A percentile compares a stretch with the other conserved stretches of the same genome.
These are phyloP conservation scores for Leptinotarsa lineolata DNA, from an alignment of 1,140 invertebrate species.

Conservation along the genomic window DNA sequence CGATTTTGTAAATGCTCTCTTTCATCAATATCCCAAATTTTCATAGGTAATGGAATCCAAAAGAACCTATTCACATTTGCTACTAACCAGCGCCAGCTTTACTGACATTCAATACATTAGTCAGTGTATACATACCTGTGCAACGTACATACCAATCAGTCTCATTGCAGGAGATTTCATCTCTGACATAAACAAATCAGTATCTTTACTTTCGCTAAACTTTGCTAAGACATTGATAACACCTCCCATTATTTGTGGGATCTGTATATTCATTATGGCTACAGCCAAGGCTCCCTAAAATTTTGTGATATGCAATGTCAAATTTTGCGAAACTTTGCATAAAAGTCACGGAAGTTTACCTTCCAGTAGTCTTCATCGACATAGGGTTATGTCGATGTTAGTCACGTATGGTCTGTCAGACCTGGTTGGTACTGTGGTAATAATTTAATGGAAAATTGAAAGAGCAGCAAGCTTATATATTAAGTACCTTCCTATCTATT, in stretches of 20 bases:
- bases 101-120: conserved; percentile 9
- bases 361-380: neutral
- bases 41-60: no score
- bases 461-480: neutral
- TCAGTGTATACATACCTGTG: conserved; percentile 65
- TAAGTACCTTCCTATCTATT: no score
- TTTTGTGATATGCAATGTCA: conserved; percentile 3
- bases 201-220: conserved; percentile 57
- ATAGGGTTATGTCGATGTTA: no score
- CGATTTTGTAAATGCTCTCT: no score
- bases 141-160: conserved; percentile 68
- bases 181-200: conserved; percentile 62
- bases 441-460: neutral
- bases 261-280: conserved; percentile 80
- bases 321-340: neutral
- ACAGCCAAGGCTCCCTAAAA: conserved; percentile 78
- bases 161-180: conserved; percentile 69
- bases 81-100: conserved; percentile 21
- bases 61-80: no score
- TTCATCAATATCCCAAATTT: no score
- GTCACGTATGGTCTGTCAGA: neutral
- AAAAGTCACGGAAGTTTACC: neutral
- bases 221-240: conserved; percentile 75
- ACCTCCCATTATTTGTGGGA: conserved; percentile 76
- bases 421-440: no score